phyloP scores from a whole-genome alignment of 2,888 invertebrate genomes.

The Andricus quercusramuli region DNA sequence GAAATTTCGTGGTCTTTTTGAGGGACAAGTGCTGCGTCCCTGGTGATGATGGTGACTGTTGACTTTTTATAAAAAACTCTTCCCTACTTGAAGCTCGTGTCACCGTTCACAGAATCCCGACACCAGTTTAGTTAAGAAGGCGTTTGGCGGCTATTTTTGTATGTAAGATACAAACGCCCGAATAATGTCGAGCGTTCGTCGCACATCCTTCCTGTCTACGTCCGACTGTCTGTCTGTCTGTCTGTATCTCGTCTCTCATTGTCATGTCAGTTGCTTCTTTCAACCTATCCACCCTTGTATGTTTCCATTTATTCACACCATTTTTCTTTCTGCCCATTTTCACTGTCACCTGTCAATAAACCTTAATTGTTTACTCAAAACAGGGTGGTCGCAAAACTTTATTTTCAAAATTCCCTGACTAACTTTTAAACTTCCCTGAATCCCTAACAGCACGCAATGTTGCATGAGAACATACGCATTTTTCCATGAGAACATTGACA shows the following conservation, averaged over 20 bases:
- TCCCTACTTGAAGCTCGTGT: slow-evolving; percentile 19
- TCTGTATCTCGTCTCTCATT: slow-evolving; percentile 57
- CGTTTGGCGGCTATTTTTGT: slow-evolving; percentile 58
- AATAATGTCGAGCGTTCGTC: slow-evolving; percentile 63
- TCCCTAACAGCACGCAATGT: too few relatives aligned
- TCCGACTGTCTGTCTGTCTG: slow-evolving; percentile 46
- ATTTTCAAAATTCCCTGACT: too few relatives aligned
- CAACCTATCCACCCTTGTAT: slow-evolving; percentile 49
- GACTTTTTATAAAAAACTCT: background rate
- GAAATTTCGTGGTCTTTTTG: background rate
- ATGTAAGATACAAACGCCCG: slow-evolving; percentile 59
- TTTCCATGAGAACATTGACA: too few relatives aligned
- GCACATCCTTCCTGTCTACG: slow-evolving; percentile 55
- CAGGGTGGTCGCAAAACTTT: too few relatives aligned
- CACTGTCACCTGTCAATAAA: background rate
- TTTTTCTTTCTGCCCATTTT: slow-evolving; percentile 22
- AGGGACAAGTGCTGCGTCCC: slow-evolving; percentile 8
- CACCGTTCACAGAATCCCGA: slow-evolving; percentile 18
- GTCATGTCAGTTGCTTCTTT: slow-evolving; percentile 52
- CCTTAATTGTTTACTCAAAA: background rate
- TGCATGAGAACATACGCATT: too few relatives aligned
- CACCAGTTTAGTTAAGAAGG: slow-evolving; percentile 25
- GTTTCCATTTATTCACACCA: slow-evolving; percentile 41
- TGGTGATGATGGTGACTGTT: slow-evolving; percentile 14
- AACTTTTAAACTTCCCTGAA: too few relatives aligned